Percentiles rank a stretch among this genome's conserved stretches.
Evolutionary conservation across 2,113 vertebrate genomes (phyloP).

Genomic region (Cichladusa arquata): DNA sequence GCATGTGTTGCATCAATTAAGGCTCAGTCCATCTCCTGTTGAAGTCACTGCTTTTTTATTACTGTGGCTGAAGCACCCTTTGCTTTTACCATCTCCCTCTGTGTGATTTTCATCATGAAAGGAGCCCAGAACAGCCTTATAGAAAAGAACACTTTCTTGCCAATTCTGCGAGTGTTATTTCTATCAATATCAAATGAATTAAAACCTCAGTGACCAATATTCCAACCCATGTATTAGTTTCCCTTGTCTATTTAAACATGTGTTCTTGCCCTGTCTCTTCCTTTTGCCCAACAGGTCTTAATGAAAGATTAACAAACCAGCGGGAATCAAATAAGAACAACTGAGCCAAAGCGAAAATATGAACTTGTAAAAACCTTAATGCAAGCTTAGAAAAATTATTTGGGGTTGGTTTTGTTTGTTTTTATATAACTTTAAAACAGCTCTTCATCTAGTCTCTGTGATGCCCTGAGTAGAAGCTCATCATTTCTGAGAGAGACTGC

Average conservation of each 20-base stretch:
- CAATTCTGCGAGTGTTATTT: neutral
- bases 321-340: neutral
- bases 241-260: slow-evolving; percentile 12
- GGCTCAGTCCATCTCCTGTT: neutral
- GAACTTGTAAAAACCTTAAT: neutral
- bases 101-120: neutral
- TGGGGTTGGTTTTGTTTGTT: neutral
- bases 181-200: slow-evolving; percentile 38
- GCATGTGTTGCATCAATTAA: neutral
- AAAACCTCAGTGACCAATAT: neutral
- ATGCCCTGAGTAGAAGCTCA: neutral
- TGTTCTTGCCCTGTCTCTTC: neutral
- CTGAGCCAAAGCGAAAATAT: neutral
- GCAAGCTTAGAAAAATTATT: neutral
- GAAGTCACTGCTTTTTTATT: neutral
- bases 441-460: neutral
- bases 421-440: neutral
- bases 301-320: slow-evolving; percentile 37
- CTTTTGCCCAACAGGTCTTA: slow-evolving; percentile 14
- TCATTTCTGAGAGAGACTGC: neutral
- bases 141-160: neutral
- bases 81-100: neutral
- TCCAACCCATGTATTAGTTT: neutral
- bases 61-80: neutral
- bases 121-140: neutral